Conservation (phyloP, 2,888 invertebrate species). For the Apotomis turbidana region DNA sequence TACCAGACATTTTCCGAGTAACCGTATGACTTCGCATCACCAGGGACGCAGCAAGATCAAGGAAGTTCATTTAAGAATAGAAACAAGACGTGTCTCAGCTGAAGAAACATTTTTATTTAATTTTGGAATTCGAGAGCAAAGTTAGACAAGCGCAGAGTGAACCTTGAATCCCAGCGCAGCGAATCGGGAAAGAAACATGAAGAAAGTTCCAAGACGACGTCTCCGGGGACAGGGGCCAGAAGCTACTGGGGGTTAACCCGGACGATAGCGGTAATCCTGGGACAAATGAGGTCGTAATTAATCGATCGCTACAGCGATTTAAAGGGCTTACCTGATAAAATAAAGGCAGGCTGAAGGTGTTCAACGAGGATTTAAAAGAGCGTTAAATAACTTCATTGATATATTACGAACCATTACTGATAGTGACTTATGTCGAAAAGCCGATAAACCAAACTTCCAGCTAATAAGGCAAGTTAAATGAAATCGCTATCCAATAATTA, state of each 20-base stretch:
- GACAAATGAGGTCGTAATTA: not conserved
- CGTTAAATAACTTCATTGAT: no score
- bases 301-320: constrained; percentile 1
- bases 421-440: not conserved
- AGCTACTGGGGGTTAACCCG: not conserved
- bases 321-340: constrained; percentile 4
- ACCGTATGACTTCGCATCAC: not conserved
- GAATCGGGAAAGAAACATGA: not conserved
- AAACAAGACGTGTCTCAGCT: not conserved
- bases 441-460: not conserved
- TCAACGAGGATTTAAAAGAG: no score
- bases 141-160: constrained; percentile 4
- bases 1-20: not conserved
- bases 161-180: constrained; percentile 3
- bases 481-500: not conserved
- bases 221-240: constrained; percentile 6
- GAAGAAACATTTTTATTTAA: constrained; percentile 23
- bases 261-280: constrained; percentile 12
- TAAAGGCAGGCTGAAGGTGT: no score
- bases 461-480: not conserved
- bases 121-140: constrained; percentile 20
- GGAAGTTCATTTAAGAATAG: constrained; percentile 1
- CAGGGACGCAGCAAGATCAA: not conserved
- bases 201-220: not conserved
- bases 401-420: not conserved